Conservation (phyloP, 2,888 invertebrate species). For the Synanthedon tipuliformis region DNA sequence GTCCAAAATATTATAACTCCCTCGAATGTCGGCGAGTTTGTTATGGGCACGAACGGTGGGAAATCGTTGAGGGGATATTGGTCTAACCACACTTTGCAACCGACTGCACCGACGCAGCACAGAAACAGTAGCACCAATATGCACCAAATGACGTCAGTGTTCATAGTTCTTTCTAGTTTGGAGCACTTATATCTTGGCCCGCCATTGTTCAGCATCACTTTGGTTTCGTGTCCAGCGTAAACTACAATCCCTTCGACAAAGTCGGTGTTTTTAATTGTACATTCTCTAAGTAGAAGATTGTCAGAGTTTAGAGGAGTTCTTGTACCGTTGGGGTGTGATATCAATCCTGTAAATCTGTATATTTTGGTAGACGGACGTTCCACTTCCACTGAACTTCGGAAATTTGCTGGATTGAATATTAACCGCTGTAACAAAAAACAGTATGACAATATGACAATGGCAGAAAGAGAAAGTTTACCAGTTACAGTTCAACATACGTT, state of each 20-base stretch:
- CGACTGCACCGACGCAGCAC: constrained; percentile 91
- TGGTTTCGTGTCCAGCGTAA: constrained; percentile 97
- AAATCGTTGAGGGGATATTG: constrained; percentile 61
- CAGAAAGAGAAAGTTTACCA: too few species aligned
- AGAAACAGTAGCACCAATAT: constrained; percentile 89
- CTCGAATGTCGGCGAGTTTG: constrained; percentile 74
- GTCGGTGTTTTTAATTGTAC: constrained; percentile 95
- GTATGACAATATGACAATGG: too few species aligned
- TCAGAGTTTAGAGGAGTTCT: constrained; percentile 88
- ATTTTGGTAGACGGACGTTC: constrained; percentile 96
- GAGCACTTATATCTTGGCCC: constrained; percentile 95
- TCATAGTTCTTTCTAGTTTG: constrained; percentile 92
- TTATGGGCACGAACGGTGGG: constrained; percentile 76
- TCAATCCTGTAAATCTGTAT: constrained; percentile 92
- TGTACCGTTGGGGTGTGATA: constrained; percentile 82
- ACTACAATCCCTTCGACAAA: constrained; percentile 96
- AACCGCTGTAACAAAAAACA: constrained; percentile 15
- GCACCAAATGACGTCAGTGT: constrained; percentile 96
- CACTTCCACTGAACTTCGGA: constrained; percentile 87
- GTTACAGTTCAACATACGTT: too few species aligned
- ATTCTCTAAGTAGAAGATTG: constrained; percentile 92
- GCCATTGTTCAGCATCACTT: constrained; percentile 97
- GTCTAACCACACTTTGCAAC: constrained; percentile 88
- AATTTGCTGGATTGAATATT: constrained; percentile 80
- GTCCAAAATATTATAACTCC: constrained; percentile 94